phyloP scores from a whole-genome alignment of 2,888 invertebrate species.

The Zaprionus obscuricornis region DNA sequence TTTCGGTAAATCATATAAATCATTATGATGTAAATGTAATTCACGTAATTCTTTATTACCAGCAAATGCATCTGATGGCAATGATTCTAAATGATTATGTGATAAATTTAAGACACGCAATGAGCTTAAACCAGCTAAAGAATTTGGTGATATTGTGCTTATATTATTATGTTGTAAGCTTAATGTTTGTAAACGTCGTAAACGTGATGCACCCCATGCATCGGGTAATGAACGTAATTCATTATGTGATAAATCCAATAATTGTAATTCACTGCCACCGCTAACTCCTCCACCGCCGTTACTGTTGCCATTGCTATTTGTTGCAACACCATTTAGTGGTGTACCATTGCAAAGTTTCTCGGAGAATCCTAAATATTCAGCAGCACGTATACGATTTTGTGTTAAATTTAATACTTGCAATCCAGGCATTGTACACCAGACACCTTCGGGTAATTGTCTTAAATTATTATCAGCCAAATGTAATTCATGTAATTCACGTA shows the following conservation, averaged over 20 bases:
- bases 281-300: conserved; percentile 85
- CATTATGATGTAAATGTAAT: conserved; percentile 93
- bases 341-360: conserved; percentile 80
- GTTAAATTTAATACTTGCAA: conserved; percentile 93
- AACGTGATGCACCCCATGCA: conserved; percentile 89
- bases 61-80: conserved; percentile 92
- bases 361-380: conserved; percentile 89
- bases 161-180: conserved; percentile 93
- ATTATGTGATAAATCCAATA: conserved; percentile 92
- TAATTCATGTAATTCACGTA: conserved; percentile 91
- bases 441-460: conserved; percentile 90
- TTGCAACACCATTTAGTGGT: no score
- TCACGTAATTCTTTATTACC: conserved; percentile 92
- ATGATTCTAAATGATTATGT: conserved; percentile 90
- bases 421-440: conserved; percentile 91
- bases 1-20: conserved; percentile 91
- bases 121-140: conserved; percentile 90
- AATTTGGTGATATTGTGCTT: conserved; percentile 90
- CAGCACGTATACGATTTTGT: conserved; percentile 90
- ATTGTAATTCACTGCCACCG: conserved; percentile 87
- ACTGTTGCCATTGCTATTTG: conserved; percentile 2
- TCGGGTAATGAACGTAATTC: conserved; percentile 89
- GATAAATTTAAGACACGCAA: conserved; percentile 93
- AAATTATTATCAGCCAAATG: conserved; percentile 94
- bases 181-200: conserved; percentile 91